These are phyloP conservation scores for Macquaria ambigua DNA, from an alignment of 2,113 vertebrate species.

Conservation along the genomic window DNA sequence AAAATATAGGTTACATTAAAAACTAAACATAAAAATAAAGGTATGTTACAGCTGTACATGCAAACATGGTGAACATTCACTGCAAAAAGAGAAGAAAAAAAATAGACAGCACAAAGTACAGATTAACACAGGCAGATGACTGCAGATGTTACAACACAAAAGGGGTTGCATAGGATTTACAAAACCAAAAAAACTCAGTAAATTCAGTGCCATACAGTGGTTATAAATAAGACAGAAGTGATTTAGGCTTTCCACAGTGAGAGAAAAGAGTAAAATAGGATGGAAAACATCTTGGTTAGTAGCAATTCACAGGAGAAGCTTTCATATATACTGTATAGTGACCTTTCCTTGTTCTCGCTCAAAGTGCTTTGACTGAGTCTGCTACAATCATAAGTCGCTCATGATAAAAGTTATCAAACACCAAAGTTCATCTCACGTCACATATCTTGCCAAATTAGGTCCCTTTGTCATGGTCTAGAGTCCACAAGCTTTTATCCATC, in stretches of 20 bases:
- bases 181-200: conserved; percentile 36
- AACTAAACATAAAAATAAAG: conserved; percentile 66
- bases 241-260: conserved; percentile 42
- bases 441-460: not conserved
- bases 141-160: conserved; percentile 50
- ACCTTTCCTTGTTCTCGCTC: conserved; percentile 37
- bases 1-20: conserved; percentile 78
- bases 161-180: conserved; percentile 68
- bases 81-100: conserved; percentile 24
- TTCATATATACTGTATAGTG: conserved; percentile 13
- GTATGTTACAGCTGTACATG: conserved; percentile 68
- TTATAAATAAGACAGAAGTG: conserved; percentile 40
- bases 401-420: conserved; percentile 33
- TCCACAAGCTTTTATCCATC: conserved; percentile 7
- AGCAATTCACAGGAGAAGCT: conserved; percentile 58
- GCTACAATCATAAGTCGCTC: conserved; percentile 73
- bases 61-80: conserved; percentile 61
- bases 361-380: conserved; percentile 51
- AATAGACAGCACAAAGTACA: conserved; percentile 40
- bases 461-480: not conserved
- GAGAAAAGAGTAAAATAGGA: conserved; percentile 38
- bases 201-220: conserved; percentile 18
- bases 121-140: conserved; percentile 38
- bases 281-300: conserved; percentile 51
- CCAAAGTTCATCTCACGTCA: conserved; percentile 39